A percentile compares a stretch with the other conserved stretches of the same genome.
phyloP scores from a whole-genome alignment of 2,113 vertebrate genomes.

The Ammodytes marinus region DNA sequence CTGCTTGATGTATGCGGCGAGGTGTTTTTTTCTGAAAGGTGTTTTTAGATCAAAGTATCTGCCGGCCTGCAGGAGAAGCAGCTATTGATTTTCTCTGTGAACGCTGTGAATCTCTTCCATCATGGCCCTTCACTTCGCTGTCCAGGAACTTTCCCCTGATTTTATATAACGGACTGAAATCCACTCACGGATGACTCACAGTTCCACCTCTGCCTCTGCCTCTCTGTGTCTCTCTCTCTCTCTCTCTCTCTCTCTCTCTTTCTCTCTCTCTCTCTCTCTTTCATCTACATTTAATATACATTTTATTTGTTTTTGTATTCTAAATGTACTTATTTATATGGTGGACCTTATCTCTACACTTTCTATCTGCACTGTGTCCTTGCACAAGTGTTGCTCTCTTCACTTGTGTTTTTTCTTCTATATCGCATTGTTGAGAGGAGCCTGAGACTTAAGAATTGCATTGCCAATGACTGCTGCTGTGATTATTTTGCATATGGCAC shows the following conservation, averaged over 20 bases:
- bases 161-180: slow-evolving; percentile 18
- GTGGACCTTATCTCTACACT: no score
- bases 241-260: slow-evolving; percentile 39
- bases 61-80: slow-evolving; percentile 1
- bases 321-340: no score
- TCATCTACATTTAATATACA: no score
- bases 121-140: not conserved
- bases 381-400: no score
- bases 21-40: not conserved
- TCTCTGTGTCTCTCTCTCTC: slow-evolving; percentile 17
- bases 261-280: no score
- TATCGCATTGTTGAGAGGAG: no score
- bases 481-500: no score
- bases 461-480: no score
- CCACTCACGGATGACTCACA: slow-evolving; percentile 25
- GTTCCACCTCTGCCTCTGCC: not conserved
- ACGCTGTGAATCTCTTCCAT: slow-evolving; percentile 17
- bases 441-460: no score
- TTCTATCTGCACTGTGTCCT: no score
- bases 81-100: slow-evolving; percentile 28
- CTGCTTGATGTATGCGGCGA: not conserved
- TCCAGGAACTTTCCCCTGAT: slow-evolving; percentile 27
- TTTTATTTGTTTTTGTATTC: no score
- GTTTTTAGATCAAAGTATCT: slow-evolving; percentile 1
- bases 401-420: no score